Conservation (phyloP, 2,888 invertebrate species). For the Tetrapedia diversipes region DNA sequence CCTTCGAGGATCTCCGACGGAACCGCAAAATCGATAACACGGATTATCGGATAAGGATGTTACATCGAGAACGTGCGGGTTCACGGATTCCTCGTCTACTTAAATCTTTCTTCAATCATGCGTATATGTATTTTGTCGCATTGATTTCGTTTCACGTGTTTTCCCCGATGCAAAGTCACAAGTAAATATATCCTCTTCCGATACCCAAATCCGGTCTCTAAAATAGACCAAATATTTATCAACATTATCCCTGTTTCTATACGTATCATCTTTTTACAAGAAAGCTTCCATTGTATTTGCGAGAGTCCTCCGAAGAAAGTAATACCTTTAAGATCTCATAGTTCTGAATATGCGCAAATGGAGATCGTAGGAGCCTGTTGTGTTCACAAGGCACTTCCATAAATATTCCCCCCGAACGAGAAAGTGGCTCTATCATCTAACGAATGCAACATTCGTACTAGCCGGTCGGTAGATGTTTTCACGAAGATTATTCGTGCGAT, state of each 20-base stretch:
- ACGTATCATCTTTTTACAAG: too few relatives aligned
- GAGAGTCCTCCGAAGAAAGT: too few relatives aligned
- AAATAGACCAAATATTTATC: too few relatives aligned
- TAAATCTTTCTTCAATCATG: neutral
- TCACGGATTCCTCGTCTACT: neutral
- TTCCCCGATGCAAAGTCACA: too few relatives aligned
- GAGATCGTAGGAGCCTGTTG: neutral
- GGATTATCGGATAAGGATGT: slow-evolving; percentile 24
- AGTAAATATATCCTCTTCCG: too few relatives aligned
- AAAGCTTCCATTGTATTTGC: too few relatives aligned
- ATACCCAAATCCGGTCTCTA: too few relatives aligned
- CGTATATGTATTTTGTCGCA: too few relatives aligned
- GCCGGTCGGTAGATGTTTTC: neutral
- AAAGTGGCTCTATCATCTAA: neutral
- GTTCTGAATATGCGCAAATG: neutral
- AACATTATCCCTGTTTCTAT: too few relatives aligned
- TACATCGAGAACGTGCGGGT: neutral
- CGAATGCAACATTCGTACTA: slow-evolving; percentile 1
- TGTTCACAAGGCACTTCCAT: neutral
- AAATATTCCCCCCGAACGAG: neutral
- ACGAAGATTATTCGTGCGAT: slow-evolving; percentile 7
- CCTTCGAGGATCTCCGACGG: slow-evolving; percentile 6
- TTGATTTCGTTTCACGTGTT: too few relatives aligned
- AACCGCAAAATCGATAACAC: slow-evolving; percentile 41
- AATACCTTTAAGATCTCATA: too few relatives aligned